These are phyloP conservation scores for Sapayoa aenigma DNA, from an alignment of 2,113 vertebrate species.

Conservation along the genomic window DNA sequence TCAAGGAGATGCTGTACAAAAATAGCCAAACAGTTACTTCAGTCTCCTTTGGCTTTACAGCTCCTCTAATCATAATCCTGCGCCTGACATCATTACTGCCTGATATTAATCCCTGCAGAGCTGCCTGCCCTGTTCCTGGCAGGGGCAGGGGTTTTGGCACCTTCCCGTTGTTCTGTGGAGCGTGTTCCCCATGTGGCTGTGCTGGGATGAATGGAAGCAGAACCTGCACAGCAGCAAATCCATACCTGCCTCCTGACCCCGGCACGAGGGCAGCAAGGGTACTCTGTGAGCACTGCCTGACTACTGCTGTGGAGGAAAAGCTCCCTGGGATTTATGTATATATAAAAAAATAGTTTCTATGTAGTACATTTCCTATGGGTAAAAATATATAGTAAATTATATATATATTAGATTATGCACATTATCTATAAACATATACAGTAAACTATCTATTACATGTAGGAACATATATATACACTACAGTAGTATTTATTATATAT, in stretches of 20 bases:
- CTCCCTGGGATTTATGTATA: background rate
- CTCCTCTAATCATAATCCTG: background rate
- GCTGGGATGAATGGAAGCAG: background rate
- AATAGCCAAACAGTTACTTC: slow-evolving; percentile 6
- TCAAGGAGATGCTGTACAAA: background rate
- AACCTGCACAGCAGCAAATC: background rate
- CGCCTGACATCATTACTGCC: background rate
- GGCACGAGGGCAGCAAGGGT: too few species aligned
- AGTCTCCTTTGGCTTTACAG: background rate
- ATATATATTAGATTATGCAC: background rate
- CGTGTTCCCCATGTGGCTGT: background rate
- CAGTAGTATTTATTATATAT: background rate
- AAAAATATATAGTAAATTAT: background rate
- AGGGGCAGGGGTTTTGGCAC: background rate
- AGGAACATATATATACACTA: background rate
- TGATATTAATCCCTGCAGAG: background rate
- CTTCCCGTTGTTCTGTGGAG: rapidly evolving
- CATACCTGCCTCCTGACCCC: background rate
- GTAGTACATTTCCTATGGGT: background rate
- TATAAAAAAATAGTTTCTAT: background rate
- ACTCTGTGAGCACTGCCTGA: background rate
- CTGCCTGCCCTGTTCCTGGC: background rate
- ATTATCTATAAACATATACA: background rate
- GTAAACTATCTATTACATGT: background rate
- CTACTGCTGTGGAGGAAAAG: background rate